Percentiles rank a stretch among this genome's conserved stretches.
These are phyloP conservation scores for Coranthus polyacanthus DNA, from an alignment of 2,797 vertebrate species.

Conservation along the genomic window DNA sequence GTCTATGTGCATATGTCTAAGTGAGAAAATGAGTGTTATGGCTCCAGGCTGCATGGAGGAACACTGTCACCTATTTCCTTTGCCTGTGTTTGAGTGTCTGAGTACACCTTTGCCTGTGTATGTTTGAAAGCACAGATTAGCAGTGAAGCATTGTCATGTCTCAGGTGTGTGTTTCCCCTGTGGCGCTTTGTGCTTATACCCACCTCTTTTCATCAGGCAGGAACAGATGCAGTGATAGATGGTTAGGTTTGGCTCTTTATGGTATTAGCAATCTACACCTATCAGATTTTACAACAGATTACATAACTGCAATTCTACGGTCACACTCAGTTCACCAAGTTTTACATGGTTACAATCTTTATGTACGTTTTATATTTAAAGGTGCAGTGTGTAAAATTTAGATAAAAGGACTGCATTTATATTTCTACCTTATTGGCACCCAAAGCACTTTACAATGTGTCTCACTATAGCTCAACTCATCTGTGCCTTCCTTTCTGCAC, in stretches of 20 bases:
- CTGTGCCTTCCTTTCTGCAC: too few species aligned
- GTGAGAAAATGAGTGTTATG: constrained; percentile 31
- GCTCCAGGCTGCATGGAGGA: constrained; percentile 6
- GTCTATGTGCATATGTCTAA: constrained; percentile 17
- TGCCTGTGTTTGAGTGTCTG: constrained; percentile 35
- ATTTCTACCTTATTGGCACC: too few species aligned
- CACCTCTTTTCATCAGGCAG: constrained; percentile 36
- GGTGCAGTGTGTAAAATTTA: too few species aligned
- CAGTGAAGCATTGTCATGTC: constrained; percentile 39
- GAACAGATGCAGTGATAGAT: constrained; percentile 60
- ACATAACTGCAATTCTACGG: not conserved
- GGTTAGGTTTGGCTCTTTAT: not conserved
- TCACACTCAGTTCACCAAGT: too few species aligned
- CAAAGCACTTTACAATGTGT: too few species aligned
- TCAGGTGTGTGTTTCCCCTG: constrained; percentile 61
- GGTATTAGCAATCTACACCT: constrained; percentile 13
- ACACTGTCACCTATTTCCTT: constrained; percentile 22
- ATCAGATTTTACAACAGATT: constrained; percentile 8
- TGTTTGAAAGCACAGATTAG: constrained; percentile 67
- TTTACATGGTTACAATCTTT: too few species aligned
- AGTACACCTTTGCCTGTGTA: constrained; percentile 14
- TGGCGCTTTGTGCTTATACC: constrained; percentile 49
- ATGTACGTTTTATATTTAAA: too few species aligned
- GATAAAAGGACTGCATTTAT: too few species aligned
- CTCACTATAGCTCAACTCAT: too few species aligned